These are phyloP conservation scores for Takifugu bimaculatus DNA, from an alignment of 2,113 vertebrate genomes.

Conservation along the genomic window DNA sequence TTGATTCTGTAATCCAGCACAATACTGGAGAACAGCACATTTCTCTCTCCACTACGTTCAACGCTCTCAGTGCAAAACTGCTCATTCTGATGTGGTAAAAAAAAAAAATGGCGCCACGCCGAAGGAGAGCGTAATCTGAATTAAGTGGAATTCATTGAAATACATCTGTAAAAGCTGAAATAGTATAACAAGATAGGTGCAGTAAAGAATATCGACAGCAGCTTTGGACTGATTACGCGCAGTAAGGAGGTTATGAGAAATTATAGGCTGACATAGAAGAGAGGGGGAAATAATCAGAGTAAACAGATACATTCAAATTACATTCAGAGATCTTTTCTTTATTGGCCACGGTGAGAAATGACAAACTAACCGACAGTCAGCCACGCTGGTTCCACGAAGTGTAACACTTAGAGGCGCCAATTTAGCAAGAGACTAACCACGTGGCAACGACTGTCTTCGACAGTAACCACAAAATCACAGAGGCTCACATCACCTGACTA, in stretches of 20 bases:
- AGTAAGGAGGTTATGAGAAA: background rate
- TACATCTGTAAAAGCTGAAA: constrained; percentile 34
- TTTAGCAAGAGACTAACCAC: constrained; percentile 61
- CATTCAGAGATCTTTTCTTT: constrained; percentile 57
- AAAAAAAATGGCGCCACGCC: constrained; percentile 44
- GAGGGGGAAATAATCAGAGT: background rate
- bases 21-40: constrained; percentile 68
- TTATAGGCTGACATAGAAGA: constrained; percentile 1
- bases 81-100: constrained; percentile 62
- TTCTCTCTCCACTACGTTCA: constrained; percentile 65
- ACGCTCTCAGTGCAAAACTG: constrained; percentile 55
- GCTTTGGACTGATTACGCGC: constrained; percentile 21
- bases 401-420: constrained; percentile 63
- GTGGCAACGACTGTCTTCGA: constrained; percentile 48
- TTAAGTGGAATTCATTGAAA: constrained; percentile 43
- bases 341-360: constrained; percentile 73
- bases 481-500: constrained; percentile 40
- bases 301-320: constrained; percentile 40
- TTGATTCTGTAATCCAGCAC: constrained; percentile 77
- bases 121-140: constrained; percentile 57
- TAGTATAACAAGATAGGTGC: constrained; percentile 26
- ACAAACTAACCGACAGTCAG: constrained; percentile 58
- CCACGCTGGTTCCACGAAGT: constrained; percentile 55
- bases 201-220: constrained; percentile 25
- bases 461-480: constrained; percentile 43